Base-by-base conservation (phyloP, 2,113 vertebrate species). In the Trochalopteron elliotii region DNA sequence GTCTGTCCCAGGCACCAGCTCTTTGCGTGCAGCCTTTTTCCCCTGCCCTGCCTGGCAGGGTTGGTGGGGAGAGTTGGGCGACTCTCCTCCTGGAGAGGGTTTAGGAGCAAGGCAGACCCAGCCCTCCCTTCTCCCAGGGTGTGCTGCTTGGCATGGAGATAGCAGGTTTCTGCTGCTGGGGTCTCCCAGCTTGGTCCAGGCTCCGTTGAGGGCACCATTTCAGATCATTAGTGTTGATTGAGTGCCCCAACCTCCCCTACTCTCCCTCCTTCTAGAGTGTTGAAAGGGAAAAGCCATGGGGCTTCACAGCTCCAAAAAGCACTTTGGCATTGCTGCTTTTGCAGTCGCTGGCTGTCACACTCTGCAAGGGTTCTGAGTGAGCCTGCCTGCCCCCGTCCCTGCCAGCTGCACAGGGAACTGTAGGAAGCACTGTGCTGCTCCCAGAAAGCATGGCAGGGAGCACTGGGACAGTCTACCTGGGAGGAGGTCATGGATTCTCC, bases 251-350 rank as follows among this genome's bases (percentile, higher is more conserved):
- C 30, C 52, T 88, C 45, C 27, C 33, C 68, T 67, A 64, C 56
- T 88, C 52, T 80, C 64, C 44, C 15, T 70, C 80, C 78, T 88
- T 77, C 33, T 35, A 27, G 87, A 90, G 87, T 15, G 27, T 80
- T 77, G 95, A 79, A 92, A 86, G 88, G 94, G 95, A 90, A 86
- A 90, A 94, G 95, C 90, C 75, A 52, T 81, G 91, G 95, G 71
- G 92, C 76, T 47, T 8, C 78, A 40, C 45, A 70, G 92, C 85
- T 95, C 94, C 95, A 56, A 44, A 70, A 94, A 77, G 90, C 92
- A 86, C 95, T 90, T 93, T 95, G 95, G 90, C 78, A 10, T 80
- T 52, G 83, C 92, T 96, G 87, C 95, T 95, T 83, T 52, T 67
- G 81, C 93, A 90, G 93, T 76, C 0, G 1, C 63, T 93, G 78